Base-by-base conservation (phyloP, 2,113 vertebrate species). In the Malaclemys terrapin region DNA sequence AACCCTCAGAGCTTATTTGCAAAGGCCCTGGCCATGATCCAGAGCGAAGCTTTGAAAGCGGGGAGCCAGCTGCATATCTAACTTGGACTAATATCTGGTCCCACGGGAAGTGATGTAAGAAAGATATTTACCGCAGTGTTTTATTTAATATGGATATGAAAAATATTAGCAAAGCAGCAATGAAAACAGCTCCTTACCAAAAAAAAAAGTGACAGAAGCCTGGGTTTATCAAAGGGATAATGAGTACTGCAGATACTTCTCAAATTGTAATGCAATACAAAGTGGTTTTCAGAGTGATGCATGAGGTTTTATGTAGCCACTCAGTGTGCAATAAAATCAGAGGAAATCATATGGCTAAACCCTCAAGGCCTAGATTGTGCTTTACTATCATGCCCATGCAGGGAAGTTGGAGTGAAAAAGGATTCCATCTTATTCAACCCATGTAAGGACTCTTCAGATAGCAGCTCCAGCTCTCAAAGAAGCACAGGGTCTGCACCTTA, bases 1-100 rank as follows among this genome's bases (percentile, higher is more conserved):
- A 93, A 94, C 92, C 49, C 29, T 93, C 45, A 87, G 75, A 80
- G 95, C 91, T 78, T 82, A 82, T 86, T 90, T 88, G 62, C 14
- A 54, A 92, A 45, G 10, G 6, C 1, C n/a, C 93, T 94, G 93
- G 91, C 91, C 22, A 4, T 0, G 50, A 62, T 53, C 79, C 93
- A 95, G 53, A 89, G 52, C 72, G 91, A 84, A 96, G 42, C 53
- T 92, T 84, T 87, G 45, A 83, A 92, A 81, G 56, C 53, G 78
- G 92, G 62, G 2, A 94, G 7, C 25, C 72, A 93, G 85, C 53
- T 82, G 24, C 52, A 38, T 25, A 50, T 35, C 38, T 84, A 57
- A 81, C 80, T 91, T 93, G 45, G 47, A 53, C 17, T 87, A 80
- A 76, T 86, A 95, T 82, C 42, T 86, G 75, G 29, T 52, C 35